Percentiles rank a stretch among this genome's conserved stretches.
Evolutionary conservation across 2,797 vertebrate species (phyloP).

Genomic region (Pipistrellus nathusii): DNA sequence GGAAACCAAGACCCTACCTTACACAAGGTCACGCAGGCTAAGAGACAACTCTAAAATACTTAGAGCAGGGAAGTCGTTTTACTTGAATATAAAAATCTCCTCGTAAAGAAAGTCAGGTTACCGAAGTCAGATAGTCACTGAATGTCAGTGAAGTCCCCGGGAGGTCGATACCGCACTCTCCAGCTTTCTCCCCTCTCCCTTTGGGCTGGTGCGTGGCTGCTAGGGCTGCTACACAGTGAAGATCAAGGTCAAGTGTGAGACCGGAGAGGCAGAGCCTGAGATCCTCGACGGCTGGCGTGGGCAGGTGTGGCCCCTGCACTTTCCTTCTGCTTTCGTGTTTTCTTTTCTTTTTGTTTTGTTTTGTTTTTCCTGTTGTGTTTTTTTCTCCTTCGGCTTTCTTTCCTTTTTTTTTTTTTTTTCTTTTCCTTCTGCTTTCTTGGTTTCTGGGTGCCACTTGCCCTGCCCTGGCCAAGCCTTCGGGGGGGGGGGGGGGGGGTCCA

Average conservation of each 20-base stretch:
- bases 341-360: not conserved
- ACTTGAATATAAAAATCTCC: conserved; percentile 66
- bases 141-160: not conserved
- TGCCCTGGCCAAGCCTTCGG: not conserved
- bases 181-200: no score
- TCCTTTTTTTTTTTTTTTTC: not conserved
- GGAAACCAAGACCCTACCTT: not conserved
- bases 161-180: not conserved
- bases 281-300: fast-evolving
- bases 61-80: conserved; percentile 50
- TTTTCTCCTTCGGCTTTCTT: not conserved
- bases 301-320: not conserved
- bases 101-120: not conserved
- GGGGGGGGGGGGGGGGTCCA: no score
- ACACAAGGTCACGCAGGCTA: not conserved
- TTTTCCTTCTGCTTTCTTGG: not conserved
- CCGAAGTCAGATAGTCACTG: not conserved
- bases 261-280: not conserved
- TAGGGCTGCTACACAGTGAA: no score
- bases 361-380: no score
- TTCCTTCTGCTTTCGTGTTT: not conserved
- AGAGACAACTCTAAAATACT: not conserved
- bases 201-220: not conserved
- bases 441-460: not conserved
- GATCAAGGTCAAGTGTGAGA: no score